Base-by-base conservation (phyloP, 2,113 vertebrate species). In the Barnardius zonarius region DNA sequence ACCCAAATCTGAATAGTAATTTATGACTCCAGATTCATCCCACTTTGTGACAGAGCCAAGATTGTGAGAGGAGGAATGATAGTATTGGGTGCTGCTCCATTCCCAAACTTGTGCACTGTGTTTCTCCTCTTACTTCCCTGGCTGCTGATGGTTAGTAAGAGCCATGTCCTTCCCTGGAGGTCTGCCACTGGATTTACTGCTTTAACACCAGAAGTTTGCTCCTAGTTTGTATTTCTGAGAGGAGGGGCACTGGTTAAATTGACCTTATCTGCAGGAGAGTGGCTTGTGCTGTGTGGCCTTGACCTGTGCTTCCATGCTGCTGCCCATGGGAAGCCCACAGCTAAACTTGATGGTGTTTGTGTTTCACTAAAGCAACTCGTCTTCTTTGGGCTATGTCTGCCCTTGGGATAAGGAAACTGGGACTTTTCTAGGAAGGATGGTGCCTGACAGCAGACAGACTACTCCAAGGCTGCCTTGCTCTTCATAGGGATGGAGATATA, bases 1-100 rank as follows among this genome's bases (percentile, higher is more conserved):
- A 76, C 48, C 37, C 63, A 83, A 79, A 86, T 67, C 91, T 86
- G 57, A 86, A 44, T 51, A 83, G 75, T 95, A 83, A 96, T 92
- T 87, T 95, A 84, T 49, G 69, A 43, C 74, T 93, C 59, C 17
- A n/a, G 68, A 52, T 86, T 91, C 67, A 51, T 85, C 70, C 90
- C 37, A 41, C 54, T 64, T 69, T n/a, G 51, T 78, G 80, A 78
- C 48, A 83, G 81, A 91, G 82, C 93, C 95, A 92, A 89, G 91
- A 49, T 1, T 66, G 35, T 30, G 41, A 80, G 69, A 67, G 0
- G 10, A 80, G 46, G 76, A 57, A 31, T 25, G 61, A 69, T 19
- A 57, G 49, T 13, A 28, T 18, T 79, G 66, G 59, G 41, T 64
- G 61, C 66, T 70, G 62, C 49, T 68, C 35, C 0, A 5, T 68